These are phyloP conservation scores for Danio tinwini DNA, from an alignment of 2,797 vertebrate genomes.

Conservation along the genomic window DNA sequence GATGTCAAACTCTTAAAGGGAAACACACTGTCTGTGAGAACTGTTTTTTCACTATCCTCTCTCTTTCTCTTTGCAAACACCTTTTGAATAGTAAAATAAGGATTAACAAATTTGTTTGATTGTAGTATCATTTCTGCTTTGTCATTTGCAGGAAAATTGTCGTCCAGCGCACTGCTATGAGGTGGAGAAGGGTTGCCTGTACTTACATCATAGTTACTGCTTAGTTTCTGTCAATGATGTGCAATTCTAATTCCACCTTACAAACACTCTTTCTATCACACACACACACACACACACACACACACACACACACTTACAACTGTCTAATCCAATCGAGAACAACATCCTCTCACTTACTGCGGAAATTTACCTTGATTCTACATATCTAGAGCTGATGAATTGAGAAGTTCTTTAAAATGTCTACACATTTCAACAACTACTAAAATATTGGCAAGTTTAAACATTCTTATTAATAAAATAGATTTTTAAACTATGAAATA, in stretches of 20 bases:
- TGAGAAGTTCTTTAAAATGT: neutral
- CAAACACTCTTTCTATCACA: conserved; percentile 1
- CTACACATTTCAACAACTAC: neutral
- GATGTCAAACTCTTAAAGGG: conserved; percentile 4
- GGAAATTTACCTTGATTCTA: neutral
- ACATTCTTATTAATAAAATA: neutral
- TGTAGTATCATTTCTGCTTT: neutral
- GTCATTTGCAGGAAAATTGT: conserved; percentile 5
- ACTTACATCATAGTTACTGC: conserved; percentile 61
- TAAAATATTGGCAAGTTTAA: neutral
- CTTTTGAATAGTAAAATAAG: conserved; percentile 5
- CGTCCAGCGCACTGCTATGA: neutral
- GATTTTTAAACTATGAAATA: neutral
- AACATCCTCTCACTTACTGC: conserved; percentile 7
- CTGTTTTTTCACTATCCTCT: neutral
- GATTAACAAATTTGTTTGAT: neutral
- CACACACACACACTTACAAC: neutral
- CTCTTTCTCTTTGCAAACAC: neutral
- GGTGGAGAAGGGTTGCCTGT: conserved; percentile 50
- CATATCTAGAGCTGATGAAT: neutral
- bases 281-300: no score
- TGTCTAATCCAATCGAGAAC: conserved; percentile 44
- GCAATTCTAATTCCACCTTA: conserved; percentile 49
- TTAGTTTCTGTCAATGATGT: conserved; percentile 56
- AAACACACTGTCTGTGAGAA: neutral